These are phyloP conservation scores for Stenolophus ochropezus DNA, from an alignment of 2,888 invertebrate genomes.

Conservation along the genomic window DNA sequence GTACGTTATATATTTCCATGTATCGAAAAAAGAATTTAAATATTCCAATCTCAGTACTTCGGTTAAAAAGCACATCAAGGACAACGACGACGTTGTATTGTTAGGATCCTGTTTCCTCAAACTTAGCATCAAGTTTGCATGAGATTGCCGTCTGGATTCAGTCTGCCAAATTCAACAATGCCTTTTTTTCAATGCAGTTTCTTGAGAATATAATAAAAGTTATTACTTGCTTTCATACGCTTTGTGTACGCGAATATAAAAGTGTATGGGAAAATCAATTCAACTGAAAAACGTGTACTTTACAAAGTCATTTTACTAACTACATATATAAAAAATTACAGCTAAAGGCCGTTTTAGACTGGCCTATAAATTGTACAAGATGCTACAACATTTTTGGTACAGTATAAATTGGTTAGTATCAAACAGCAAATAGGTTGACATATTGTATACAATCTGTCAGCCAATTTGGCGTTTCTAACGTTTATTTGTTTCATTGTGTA, in stretches of 20 bases:
- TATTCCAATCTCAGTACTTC: not conserved
- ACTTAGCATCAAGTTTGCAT: not conserved
- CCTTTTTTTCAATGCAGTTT: not conserved
- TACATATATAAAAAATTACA: no score
- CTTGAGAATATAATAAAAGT: not conserved
- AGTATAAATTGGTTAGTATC: no score
- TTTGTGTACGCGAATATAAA: not conserved
- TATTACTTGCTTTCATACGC: not conserved
- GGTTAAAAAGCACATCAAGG: not conserved
- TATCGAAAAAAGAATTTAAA: not conserved
- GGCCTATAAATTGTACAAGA: no score
- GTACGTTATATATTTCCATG: no score
- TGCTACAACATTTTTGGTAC: no score
- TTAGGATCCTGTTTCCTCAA: not conserved
- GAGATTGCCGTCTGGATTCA: not conserved
- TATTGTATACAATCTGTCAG: no score
- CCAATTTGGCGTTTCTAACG: no score
- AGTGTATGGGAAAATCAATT: not conserved
- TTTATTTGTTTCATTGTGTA: no score
- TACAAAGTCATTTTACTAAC: no score
- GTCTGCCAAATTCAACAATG: not conserved
- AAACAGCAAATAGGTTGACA: no score
- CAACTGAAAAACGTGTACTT: not conserved
- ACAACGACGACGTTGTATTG: not conserved
- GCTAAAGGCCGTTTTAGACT: no score